Base-by-base conservation (phyloP, 2,888 invertebrate genomes). In the Torymus auratus region DNA sequence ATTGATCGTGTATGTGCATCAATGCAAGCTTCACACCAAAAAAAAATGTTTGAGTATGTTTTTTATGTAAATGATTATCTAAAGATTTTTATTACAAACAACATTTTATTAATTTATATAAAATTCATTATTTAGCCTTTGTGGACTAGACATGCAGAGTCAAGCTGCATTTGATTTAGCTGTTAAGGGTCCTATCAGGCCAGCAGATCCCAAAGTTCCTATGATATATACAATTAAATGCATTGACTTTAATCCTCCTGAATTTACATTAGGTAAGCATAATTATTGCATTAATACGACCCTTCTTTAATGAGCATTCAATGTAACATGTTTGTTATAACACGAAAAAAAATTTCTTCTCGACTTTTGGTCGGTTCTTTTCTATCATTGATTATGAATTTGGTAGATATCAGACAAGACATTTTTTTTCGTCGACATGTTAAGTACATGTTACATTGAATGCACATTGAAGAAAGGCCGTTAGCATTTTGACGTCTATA, bases 151-250 rank as follows among this genome's bases (percentile, higher is more conserved):
- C 88, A 92, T 96, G 82, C 94, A 96, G 86, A 96, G 96, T 60
- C 96, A 99, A 91, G 94, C 95, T 62, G 97, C 97, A 12, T 99
- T 97, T 91, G 97, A 99, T 78, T 87, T 99, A 79, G 98, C 98
- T 10, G 92, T 94, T 0, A 92, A 95, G 89, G 99, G 99, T 0
- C 92, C 95, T 0, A 93, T 98, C 3, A 92, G 98, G 78, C 98
- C 99, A 0, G 91, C 92, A 0, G 91, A 93, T 78, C 93, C 92
- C 56, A 94, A 94, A 80, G 91, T 95, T 28, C 96, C 98, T 0
- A 91, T 98, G 52, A 87, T 99, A 28, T 99, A 98, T 91, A 95
- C 96, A 41, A 94, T 99, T 50, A 96, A 95, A 89, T 95, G 98
- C 91, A 93, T 96, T 2, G 92, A 96, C 82, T 98, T 96, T 89